Base-by-base conservation (phyloP, 2,888 invertebrate genomes). In the Drosophila bunnanda region DNA sequence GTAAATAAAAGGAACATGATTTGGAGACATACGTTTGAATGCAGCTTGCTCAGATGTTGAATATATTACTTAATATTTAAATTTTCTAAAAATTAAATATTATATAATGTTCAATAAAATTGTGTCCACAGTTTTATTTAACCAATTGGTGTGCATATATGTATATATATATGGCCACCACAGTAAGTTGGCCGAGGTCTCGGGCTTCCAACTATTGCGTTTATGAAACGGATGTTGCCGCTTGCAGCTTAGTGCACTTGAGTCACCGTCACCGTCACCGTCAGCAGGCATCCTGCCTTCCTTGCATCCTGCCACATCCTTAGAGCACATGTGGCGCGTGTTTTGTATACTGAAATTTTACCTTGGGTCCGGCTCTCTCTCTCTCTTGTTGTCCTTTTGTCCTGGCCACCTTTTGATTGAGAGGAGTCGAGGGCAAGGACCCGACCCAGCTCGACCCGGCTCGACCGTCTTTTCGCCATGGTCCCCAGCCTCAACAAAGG, bases 181-280 rank as follows among this genome's bases (percentile, higher is more conserved):
- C 30, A 36, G 59, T 53, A 43, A 57, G 25, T 25, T 57, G 48
- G 20, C 32, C 46, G 28, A 25, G 68, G 48, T 34, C 50, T 65
- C 38, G 32, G 54, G 38, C 22, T 41, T 44, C 52, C 32, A 58
- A 57, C 58, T 57, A 77, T 77, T 72, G 72, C 89, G 82, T 79
- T 89, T 85, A 88, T 89, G 75, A 88, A 89, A 68, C 89, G 85
- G 85, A 85, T 85, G 89, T 78, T 79, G 83, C 89, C 83, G 88
- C 88, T 85, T 88, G 89, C 78, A 86, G 71, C 87, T 86, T 88
- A 88, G 83, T 82, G 90, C 86, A 77, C 89, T 87, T 89, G 89
- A 89, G 89, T 66, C 64, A 65, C 82, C 88, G 79, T 88, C 76
- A 88, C 88, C 88, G 75, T 79, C 28, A n/a, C 78, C 56, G 76